Percentiles rank a stretch among this genome's conserved stretches.
These are phyloP conservation scores for Takifugu rubripes DNA, from an alignment of 2,797 vertebrate species.

Conservation along the genomic window DNA sequence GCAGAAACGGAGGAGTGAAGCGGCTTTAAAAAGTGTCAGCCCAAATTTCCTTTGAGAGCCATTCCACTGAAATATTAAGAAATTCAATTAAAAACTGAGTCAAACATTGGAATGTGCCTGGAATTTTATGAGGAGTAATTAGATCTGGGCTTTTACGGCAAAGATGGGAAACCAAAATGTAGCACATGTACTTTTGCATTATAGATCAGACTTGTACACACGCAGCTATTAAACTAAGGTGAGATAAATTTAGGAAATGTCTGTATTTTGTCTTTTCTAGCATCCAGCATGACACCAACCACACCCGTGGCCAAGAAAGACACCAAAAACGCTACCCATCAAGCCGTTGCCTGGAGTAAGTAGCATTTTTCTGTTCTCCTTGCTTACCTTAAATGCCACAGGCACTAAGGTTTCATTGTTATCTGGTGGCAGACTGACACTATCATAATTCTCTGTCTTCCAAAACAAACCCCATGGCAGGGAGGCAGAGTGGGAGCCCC, in stretches of 20 bases:
- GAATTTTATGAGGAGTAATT: constrained; percentile 58
- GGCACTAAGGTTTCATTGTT: constrained; percentile 49
- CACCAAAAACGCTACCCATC: not conserved
- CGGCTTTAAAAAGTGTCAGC: constrained; percentile 48
- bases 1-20: constrained; percentile 13
- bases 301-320: not conserved
- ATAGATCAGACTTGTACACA: constrained; percentile 18
- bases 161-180: constrained; percentile 35
- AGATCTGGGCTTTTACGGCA: constrained; percentile 34
- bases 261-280: constrained; percentile 17
- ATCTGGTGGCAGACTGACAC: constrained; percentile 54
- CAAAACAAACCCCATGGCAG: constrained; percentile 53
- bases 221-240: constrained; percentile 4
- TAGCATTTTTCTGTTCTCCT: constrained; percentile 20
- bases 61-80: constrained; percentile 53
- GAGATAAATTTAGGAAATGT: not conserved
- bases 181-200: constrained; percentile 11
- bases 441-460: constrained; percentile 53
- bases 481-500: constrained; percentile 42
- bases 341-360: constrained; percentile 43
- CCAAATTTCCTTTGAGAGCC: constrained; percentile 50
- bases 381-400: constrained; percentile 50
- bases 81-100: constrained; percentile 55
- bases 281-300: constrained; percentile 21
- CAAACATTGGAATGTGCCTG: constrained; percentile 45